Conservation (phyloP, 2,888 invertebrate species). For the Pediacus dermestoides region DNA sequence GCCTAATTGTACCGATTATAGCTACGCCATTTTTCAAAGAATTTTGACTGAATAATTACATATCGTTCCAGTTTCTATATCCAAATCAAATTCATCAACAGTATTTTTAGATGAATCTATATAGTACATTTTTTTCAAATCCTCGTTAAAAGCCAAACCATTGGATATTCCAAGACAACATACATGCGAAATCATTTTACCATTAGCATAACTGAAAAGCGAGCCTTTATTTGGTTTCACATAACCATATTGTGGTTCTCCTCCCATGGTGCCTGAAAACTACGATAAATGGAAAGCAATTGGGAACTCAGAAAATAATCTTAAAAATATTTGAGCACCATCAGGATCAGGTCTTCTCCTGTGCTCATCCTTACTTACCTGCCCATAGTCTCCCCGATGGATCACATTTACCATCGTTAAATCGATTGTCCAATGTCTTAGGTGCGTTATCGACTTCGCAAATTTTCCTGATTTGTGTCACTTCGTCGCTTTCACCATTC, state of each 20-base stretch:
- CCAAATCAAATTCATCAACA: conserved; percentile 67
- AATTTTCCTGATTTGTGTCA: conserved; percentile 52
- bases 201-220: conserved; percentile 27
- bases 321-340: too few relatives aligned
- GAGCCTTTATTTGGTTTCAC: conserved; percentile 27
- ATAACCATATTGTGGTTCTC: conserved; percentile 50
- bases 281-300: conserved; percentile 69
- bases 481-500: conserved; percentile 57
- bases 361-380: too few relatives aligned
- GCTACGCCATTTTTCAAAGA: too few relatives aligned
- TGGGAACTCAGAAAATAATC: conserved; percentile 41
- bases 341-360: conserved; percentile 19
- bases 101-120: conserved; percentile 65
- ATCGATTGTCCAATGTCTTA: conserved; percentile 55
- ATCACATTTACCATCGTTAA: conserved; percentile 81
- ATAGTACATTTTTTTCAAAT: conserved; percentile 68
- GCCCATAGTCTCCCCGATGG: conserved; percentile 66
- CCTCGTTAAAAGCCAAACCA: conserved; percentile 69
- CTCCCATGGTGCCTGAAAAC: too few relatives aligned
- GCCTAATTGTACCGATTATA: too few relatives aligned
- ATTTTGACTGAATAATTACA: conserved; percentile 35
- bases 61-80: conserved; percentile 54
- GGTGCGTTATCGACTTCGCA: conserved; percentile 58
- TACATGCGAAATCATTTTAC: conserved; percentile 27
- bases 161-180: conserved; percentile 50